phyloP scores from a whole-genome alignment of 2,113 vertebrate species.

The Antechinus flavipes region DNA sequence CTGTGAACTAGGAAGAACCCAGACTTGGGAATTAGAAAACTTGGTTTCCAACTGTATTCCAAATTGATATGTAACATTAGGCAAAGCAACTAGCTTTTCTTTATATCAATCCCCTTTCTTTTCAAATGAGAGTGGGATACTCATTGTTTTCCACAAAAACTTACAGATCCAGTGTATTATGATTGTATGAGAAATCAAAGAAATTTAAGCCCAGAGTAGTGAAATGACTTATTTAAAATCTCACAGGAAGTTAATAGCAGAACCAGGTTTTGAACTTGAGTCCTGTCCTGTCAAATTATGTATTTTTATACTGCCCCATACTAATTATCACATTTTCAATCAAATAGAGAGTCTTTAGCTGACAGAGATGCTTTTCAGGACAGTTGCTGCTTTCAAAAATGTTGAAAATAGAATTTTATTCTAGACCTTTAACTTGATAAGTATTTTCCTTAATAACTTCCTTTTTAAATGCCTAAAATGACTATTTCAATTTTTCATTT shows the following conservation, averaged over 20 bases:
- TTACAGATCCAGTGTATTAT: not conserved
- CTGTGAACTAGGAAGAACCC: not conserved
- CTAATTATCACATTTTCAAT: conserved; percentile 19
- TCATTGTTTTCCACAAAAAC: not conserved
- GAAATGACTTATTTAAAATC: not conserved
- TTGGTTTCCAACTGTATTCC: not conserved
- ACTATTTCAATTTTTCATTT: conserved; percentile 44
- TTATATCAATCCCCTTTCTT: not conserved
- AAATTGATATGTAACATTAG: not conserved
- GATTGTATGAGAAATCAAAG: not conserved
- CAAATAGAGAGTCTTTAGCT: conserved; percentile 47
- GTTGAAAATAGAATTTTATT: conserved; percentile 31
- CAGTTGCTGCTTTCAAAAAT: conserved; percentile 14
- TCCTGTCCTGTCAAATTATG: not conserved
- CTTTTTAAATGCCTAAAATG: conserved; percentile 14
- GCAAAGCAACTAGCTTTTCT: not conserved
- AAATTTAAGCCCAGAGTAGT: not conserved
- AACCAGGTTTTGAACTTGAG: not conserved
- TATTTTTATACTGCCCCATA: not conserved
- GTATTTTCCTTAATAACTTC: conserved; percentile 43
- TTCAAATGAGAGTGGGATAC: not conserved
- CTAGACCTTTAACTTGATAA: conserved; percentile 45
- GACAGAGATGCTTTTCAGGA: conserved; percentile 26
- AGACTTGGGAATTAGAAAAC: not conserved
- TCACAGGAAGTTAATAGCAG: not conserved